Evolutionary conservation across 2,888 invertebrate genomes (phyloP), one percentile per base, ranked within the genome.

Genomic region (Polymixis flavicincta): DNA sequence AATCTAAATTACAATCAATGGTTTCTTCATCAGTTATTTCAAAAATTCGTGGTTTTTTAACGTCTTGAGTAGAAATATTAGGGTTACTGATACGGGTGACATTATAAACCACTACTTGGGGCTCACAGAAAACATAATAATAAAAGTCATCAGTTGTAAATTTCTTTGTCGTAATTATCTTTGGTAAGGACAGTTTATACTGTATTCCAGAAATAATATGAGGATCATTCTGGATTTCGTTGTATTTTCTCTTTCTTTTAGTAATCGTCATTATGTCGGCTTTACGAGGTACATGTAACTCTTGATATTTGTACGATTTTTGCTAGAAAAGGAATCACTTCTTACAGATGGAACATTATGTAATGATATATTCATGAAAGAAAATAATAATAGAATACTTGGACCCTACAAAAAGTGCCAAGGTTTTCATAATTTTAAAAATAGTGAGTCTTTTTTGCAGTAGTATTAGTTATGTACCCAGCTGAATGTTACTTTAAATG

Each of bases 251-350:
- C 22, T 82, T 86, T 78, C 83, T 80, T 83, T 89, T 89, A 11
- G 83, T 76, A 67, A 92, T 88, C 13, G 77, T 89, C 78, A 90
- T 83, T 42, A 89, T 88, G 55, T 86, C 89, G 42, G 93, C 92
- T 73, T 89, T 81, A 32, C 81, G 75, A 61, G 93, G 87, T 74
- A 94, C 37, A 54, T 90, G 70, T 68, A 94, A 84, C 68, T 94
- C 94, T 90, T 89, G 91, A 80, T 93, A 94, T 86, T 94, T 95
- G 89, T 93, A 90, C 83, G 89, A 86, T 83, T 91, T 91, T 84
- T 72, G 89, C 94, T 95, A 95, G 90, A 95, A 95, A 92, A 92
- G 81, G 86, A 89, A 85, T 82, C 84, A 78, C 74, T 82, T 83
- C 87, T 84, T 86, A 87, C 84, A 81, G 76, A 78, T 78, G 78